Percentiles rank a stretch among this genome's conserved stretches.
These are phyloP conservation scores for Euthynnus affinis DNA, from an alignment of 2,797 vertebrate species.

Conservation along the genomic window DNA sequence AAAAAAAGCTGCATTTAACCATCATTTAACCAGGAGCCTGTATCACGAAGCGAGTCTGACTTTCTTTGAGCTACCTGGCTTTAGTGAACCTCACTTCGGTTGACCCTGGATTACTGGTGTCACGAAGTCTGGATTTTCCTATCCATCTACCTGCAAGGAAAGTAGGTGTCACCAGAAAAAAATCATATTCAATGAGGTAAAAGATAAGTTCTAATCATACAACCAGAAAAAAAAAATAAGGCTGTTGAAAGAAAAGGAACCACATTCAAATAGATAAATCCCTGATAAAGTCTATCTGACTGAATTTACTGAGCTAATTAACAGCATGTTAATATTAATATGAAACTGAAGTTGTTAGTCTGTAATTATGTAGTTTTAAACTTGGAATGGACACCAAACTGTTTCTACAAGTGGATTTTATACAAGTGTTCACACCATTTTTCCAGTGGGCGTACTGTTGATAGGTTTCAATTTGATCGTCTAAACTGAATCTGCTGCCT, in stretches of 20 bases:
- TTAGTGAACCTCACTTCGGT: neutral
- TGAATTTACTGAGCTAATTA: neutral
- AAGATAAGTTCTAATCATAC: too few species aligned
- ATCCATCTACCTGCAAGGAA: too few species aligned
- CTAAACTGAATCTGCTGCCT: neutral
- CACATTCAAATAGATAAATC: neutral
- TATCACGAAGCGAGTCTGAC: neutral
- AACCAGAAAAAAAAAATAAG: too few species aligned
- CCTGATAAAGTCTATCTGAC: neutral
- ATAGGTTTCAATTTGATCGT: neutral
- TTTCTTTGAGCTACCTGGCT: neutral
- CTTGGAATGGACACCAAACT: neutral
- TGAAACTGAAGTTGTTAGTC: neutral
- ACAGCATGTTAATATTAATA: neutral
- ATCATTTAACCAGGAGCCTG: neutral
- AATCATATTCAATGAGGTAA: too few species aligned
- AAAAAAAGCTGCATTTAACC: conserved; percentile 1
- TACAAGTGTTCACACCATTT: neutral
- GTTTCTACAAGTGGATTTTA: neutral
- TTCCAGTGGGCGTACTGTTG: neutral
- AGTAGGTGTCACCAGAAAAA: too few species aligned
- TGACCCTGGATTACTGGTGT: neutral
- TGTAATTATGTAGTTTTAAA: neutral
- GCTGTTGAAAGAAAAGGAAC: too few species aligned
- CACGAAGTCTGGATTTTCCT: neutral